Percentiles rank a stretch among this genome's conserved stretches.
These are phyloP conservation scores for Eucera pruinosa DNA, from an alignment of 2,888 invertebrate genomes.

Conservation along the genomic window DNA sequence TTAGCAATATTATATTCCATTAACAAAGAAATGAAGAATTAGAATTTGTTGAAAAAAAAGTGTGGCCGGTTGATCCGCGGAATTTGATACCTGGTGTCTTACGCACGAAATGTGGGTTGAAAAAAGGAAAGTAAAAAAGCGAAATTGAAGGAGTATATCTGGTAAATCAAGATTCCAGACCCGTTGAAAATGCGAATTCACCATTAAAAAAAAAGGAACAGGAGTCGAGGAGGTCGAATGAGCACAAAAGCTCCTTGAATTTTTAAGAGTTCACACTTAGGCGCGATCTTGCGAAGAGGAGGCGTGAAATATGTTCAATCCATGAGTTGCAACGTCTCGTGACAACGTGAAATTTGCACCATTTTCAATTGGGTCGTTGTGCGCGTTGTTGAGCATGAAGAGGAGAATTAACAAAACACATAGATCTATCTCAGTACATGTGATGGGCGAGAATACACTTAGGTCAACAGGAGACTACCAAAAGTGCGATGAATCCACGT, in stretches of 20 bases:
- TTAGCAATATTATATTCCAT: background rate
- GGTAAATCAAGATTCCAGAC: conserved; percentile 40
- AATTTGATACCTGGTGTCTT: conserved; percentile 2
- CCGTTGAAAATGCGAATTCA: conserved; percentile 22
- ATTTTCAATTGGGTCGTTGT: conserved; percentile 21
- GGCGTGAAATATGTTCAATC: conserved; percentile 31
- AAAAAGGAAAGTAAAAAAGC: background rate
- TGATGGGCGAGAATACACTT: too few relatives aligned
- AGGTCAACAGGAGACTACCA: conserved; percentile 1
- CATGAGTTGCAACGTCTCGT: background rate
- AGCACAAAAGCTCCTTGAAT: conserved; percentile 29
- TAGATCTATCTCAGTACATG: too few relatives aligned
- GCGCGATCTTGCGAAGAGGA: conserved; percentile 8
- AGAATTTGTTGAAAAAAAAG: background rate
- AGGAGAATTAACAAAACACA: too few relatives aligned
- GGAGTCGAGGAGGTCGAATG: background rate
- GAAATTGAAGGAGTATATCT: conserved; percentile 21
- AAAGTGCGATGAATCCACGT: conserved; percentile 24
- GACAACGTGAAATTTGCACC: background rate
- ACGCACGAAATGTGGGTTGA: background rate
- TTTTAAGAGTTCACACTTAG: conserved; percentile 49
- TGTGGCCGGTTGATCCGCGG: background rate
- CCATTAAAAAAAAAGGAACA: background rate
- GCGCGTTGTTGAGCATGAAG: background rate
- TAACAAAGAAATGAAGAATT: background rate